A percentile compares a stretch with the other conserved stretches of the same genome.
Conservation (phyloP, 2,888 invertebrate genomes). For the Hemaris fuciformis region DNA sequence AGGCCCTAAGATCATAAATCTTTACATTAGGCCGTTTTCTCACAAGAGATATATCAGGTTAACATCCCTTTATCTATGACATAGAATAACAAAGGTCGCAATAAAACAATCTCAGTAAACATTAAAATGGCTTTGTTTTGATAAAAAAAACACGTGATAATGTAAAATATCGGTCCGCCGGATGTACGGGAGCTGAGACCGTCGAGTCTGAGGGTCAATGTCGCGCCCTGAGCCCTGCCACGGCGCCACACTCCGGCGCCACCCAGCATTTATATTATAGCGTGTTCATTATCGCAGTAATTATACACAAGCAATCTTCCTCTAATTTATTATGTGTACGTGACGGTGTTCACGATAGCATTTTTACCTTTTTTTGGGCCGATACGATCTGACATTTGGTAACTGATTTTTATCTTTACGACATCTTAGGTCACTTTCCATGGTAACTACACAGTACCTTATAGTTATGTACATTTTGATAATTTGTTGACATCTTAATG, state of each 20-base stretch:
- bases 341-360: slow-evolving; percentile 24
- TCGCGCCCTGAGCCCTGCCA: slow-evolving; percentile 40
- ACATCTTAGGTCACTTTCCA: too few species aligned
- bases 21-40: too few species aligned
- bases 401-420: too few species aligned
- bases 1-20: too few species aligned
- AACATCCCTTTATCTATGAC: neutral
- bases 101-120: neutral
- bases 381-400: neutral
- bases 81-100: too few species aligned
- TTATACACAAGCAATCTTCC: slow-evolving; percentile 37
- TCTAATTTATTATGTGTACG: slow-evolving; percentile 34
- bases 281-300: slow-evolving; percentile 39
- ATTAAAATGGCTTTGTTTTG: neutral
- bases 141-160: neutral
- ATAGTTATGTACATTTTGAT: too few species aligned
- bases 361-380: slow-evolving; percentile 21
- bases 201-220: slow-evolving; percentile 37
- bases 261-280: slow-evolving; percentile 27
- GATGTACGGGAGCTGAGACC: neutral
- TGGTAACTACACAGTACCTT: too few species aligned
- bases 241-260: slow-evolving; percentile 29
- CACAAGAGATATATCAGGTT: neutral
- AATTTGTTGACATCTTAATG: too few species aligned
- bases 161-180: neutral